Evolutionary conservation across 2,888 invertebrate genomes (phyloP).

Genomic region (Phoenoteleia sp.): DNA sequence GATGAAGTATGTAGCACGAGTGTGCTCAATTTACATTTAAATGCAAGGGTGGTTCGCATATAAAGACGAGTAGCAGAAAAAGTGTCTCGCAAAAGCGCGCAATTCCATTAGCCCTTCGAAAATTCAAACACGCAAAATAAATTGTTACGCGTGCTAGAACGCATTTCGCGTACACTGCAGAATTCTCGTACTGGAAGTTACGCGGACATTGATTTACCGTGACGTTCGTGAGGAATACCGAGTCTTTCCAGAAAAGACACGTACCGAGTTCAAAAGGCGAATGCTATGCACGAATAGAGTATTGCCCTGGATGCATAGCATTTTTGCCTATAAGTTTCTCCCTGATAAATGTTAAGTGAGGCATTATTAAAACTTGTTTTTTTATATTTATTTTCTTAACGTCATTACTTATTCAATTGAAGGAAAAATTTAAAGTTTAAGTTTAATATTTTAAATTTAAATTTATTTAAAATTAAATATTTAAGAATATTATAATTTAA

Average conservation of each 20-base stretch:
- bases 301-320: not conserved
- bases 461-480: too few species aligned
- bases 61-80: slow-evolving; percentile 22
- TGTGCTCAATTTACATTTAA: slow-evolving; percentile 35
- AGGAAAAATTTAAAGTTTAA: too few species aligned
- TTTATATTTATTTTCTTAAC: too few species aligned
- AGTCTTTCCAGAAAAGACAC: slow-evolving; percentile 17
- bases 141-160: slow-evolving; percentile 39
- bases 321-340: too few species aligned
- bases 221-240: slow-evolving; percentile 25
- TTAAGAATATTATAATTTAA: too few species aligned
- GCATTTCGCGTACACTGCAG: slow-evolving; percentile 32
- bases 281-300: not conserved
- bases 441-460: too few species aligned
- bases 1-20: slow-evolving; percentile 6
- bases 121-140: slow-evolving; percentile 32
- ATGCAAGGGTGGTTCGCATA: not conserved
- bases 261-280: slow-evolving; percentile 21
- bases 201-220: slow-evolving; percentile 50
- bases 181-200: slow-evolving; percentile 12
- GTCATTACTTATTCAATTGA: too few species aligned
- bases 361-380: too few species aligned
- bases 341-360: too few species aligned
- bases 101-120: slow-evolving; percentile 34
- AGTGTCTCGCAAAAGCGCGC: not conserved